Conservation (phyloP, 2,113 vertebrate genomes). For the Scalopus aquaticus region DNA sequence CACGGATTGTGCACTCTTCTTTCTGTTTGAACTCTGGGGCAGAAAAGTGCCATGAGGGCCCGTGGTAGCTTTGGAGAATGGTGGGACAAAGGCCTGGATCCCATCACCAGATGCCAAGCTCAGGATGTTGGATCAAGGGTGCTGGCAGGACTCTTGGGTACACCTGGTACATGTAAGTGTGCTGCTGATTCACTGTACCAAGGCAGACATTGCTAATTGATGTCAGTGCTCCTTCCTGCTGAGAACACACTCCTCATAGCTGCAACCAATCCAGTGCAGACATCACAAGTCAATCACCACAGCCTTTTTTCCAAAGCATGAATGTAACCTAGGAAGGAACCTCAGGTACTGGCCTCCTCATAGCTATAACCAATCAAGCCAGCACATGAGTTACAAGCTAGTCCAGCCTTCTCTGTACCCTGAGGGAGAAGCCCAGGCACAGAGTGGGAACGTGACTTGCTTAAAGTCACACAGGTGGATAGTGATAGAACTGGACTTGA, state of each 20-base stretch:
- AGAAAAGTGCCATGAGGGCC: slow-evolving; percentile 39
- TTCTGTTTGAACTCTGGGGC: slow-evolving; percentile 94
- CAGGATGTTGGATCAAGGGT: background rate
- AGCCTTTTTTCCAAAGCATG: background rate
- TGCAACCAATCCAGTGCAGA: background rate
- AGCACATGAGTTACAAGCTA: background rate
- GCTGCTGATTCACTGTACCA: accelerated
- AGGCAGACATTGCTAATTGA: background rate
- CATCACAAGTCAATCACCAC: background rate
- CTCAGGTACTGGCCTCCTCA: background rate
- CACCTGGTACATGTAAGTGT: background rate
- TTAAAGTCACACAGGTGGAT: background rate
- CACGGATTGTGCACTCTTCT: slow-evolving; percentile 93
- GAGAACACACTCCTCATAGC: background rate
- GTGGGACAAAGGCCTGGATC: background rate
- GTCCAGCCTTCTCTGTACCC: background rate
- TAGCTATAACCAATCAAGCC: background rate
- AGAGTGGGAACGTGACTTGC: background rate
- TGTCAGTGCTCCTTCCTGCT: background rate
- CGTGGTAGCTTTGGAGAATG: background rate
- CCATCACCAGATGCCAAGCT: slow-evolving; percentile 5
- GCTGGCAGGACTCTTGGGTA: background rate
- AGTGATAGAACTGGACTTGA: background rate
- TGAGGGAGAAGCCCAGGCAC: background rate
- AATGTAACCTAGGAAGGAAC: background rate